Evolutionary conservation across 2,888 invertebrate species (phyloP), one percentile per base, ranked within the genome.

Genomic region (Stenurella melanura): DNA sequence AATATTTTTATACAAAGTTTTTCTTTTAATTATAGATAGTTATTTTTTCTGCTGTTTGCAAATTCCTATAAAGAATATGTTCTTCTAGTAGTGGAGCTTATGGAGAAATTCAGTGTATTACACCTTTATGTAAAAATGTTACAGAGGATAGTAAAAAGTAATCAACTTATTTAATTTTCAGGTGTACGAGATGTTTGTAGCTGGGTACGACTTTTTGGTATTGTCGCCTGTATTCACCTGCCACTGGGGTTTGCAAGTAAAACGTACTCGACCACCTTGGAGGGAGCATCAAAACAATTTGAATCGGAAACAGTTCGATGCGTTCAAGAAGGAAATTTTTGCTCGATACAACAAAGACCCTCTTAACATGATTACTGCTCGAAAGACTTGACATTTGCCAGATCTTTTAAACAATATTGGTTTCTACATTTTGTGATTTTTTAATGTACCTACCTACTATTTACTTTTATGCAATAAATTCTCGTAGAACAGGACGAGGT

Each of bases 161-260:
- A 38, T 19, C 17, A 26, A 26, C 21, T 66, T 21, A 56, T 73
- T 82, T 74, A 0, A 58, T 71, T 90, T 90, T 10, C 90, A 97
- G 97, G 96, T 97, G 54, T 97, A 97, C 90, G 97, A 97, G 90
- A 97, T 97, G 95, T 96, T 93, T 87, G 93, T 97, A 38, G 94
- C 96, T 63, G 96, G 97, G 9, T 97, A 96, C 90, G 94, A 95
- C 87, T 97, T 97, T 90, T 93, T 93, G 85, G 97, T 97, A 0
- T 91, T 97, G 12, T 95, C 97, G 0, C 97, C 97, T 0, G 93
- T 96, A 66, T 97, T 97, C 90, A 96, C 96, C 0, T 95, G 95
- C 70, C 97, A 97, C 87, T 96, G 97, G 96, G 97, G 97, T 0
- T 90, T 97, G 4, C 96, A 97, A 87, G 93, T 93, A 38, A 93